phyloP scores from a whole-genome alignment of 2,888 invertebrate genomes.

The Melanostoma scalare region DNA sequence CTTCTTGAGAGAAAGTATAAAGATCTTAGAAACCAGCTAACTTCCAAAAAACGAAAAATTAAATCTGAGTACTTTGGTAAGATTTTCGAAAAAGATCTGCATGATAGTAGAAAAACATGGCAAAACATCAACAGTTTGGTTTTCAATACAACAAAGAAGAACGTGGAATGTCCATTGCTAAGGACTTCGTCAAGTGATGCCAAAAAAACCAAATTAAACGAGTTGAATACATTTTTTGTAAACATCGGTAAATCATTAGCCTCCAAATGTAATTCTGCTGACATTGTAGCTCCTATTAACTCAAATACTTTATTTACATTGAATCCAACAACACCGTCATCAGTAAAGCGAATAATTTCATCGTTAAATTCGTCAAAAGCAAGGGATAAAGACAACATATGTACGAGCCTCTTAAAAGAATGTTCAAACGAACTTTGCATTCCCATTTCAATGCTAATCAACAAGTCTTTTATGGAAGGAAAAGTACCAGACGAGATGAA shows the following conservation, averaged over 20 bases:
- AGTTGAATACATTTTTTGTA: background rate
- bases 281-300: too few relatives aligned
- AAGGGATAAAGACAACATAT: too few relatives aligned
- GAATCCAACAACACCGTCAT: too few relatives aligned
- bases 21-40: constrained; percentile 5
- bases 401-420: too few relatives aligned
- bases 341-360: too few relatives aligned
- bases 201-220: constrained; percentile 2
- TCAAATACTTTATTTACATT: too few relatives aligned
- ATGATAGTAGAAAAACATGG: background rate
- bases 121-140: constrained; percentile 4
- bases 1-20: background rate
- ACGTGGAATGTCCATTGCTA: constrained; percentile 8
- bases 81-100: constrained; percentile 12
- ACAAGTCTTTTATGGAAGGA: background rate
- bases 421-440: too few relatives aligned
- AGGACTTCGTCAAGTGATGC: background rate
- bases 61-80: constrained; percentile 12
- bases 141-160: constrained; percentile 6
- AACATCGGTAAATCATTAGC: too few relatives aligned
- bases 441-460: background rate
- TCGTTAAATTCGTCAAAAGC: too few relatives aligned
- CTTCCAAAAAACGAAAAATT: background rate
- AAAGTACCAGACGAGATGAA: constrained; percentile 7
- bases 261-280: too few relatives aligned